Evolutionary conservation across 2,888 invertebrate genomes (phyloP), one percentile per base, ranked within the genome.

Genomic region (Terebella lapidaria): DNA sequence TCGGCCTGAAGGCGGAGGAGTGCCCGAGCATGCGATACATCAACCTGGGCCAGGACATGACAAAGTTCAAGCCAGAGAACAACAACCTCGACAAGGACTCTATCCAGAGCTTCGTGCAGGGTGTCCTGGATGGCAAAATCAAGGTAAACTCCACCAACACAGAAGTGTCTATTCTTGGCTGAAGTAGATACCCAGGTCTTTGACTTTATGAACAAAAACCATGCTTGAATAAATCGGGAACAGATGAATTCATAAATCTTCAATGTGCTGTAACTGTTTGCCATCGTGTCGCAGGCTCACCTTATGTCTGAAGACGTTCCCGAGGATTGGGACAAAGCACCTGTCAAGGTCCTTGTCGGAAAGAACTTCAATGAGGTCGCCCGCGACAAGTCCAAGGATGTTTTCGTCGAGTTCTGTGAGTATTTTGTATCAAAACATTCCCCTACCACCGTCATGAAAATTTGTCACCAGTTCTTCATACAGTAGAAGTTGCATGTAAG

Each of bases 291-390:
- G n/a, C 35, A 85, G 85, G 92, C 93, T 81, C 96, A 97, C 83
- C 85, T 99, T 69, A 86, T 97, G 73, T 90, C 91, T 66, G 92
- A 99, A 83, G 92, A 92, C 1, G 80, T 97, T 70, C 96, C 99
- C 5, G 90, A 89, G 71, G 97, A 99, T 84, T 99, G 99, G 99
- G 89, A 97, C 82, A 90, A 91, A 78, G 86, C 87, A 71, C 90
- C 94, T 58, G 99, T 99, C 63, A 96, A 95, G 84, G 83, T 86
- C 56, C 86, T 99, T 61, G 96, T 96, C 59, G 89, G 95, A 67
- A 89, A 88, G 79, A 99, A 99, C 86, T 99, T 99, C 81, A 92
- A 93, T 72, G 88, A 89, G 70, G 90, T 99, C 70, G 99, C 88
- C 55, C 86, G 90, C 68, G 90, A 97, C 81, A 85, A 86, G 72